Base-by-base conservation (phyloP, 1,140 invertebrate species). In the Acromyrmex charruanus region DNA sequence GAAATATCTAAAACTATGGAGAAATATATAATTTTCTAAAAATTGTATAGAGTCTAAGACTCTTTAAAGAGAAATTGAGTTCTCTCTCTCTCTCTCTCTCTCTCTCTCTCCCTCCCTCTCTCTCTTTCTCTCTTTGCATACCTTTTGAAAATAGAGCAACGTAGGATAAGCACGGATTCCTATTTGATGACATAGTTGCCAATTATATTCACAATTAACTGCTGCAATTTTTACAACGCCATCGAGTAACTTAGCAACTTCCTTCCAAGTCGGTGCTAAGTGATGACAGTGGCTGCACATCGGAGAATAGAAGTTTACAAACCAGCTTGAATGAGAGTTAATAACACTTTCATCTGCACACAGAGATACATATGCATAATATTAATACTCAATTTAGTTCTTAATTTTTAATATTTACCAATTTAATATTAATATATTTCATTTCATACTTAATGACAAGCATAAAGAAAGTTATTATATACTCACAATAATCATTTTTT, bases 281-380 rank as follows among this genome's bases (percentile, higher is more conserved):
- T 96, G 96, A 94, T 98, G 98, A 94, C 98, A 99, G 87, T 98
- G 98, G 16, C 97, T 97, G 93, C 98, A 98, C 94, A 97, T 97
- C 10, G 98, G 97, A 12, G 98, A 98, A 94, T 98, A 98, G 93
- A 97, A 98, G 94, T 98, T 98, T 71, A 98, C 96, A 91, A 98
- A 97, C 97, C 98, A 98, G 25, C 97, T 94, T 95, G 96, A 97
- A 63, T 97, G 95, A 25, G 87, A 53, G 16, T 97, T 95, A 85
- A 96, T 95, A 53, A 97, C 96, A 90, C 95, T 96, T 85, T 96
- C 95, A 89, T 97, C 97, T 97, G 93, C 68, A 93, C 68, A 93
- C 85, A 81, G 86, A 88, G 21, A 74, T 72, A 55, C 12, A 61
- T 12, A 63, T 31, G 35, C 35, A 18, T 10, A 65, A 51, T 51